Conservation (phyloP, 2,113 vertebrate genomes). For the Alaudala cheleensis region DNA sequence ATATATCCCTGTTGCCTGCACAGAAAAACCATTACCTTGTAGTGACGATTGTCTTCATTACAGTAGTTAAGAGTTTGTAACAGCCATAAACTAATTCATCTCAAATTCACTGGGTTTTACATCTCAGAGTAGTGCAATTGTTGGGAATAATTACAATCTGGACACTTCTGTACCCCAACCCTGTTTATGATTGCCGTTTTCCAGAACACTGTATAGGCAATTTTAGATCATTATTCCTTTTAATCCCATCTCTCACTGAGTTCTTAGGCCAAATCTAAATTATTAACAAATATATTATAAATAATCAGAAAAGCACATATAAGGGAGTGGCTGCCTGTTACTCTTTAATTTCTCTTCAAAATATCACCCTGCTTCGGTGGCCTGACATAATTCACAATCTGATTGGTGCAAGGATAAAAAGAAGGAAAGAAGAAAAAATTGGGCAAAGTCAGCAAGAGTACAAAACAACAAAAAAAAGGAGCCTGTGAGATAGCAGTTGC, state of each 20-base stretch:
- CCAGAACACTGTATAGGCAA: background rate
- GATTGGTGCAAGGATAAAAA: background rate
- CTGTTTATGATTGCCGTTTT: background rate
- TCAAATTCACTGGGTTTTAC: background rate
- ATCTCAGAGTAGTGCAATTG: background rate
- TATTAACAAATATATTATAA: background rate
- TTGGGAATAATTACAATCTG: slow-evolving; percentile 22
- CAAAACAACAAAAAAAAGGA: background rate
- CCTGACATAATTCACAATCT: background rate
- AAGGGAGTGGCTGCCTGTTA: background rate
- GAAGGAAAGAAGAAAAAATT: background rate
- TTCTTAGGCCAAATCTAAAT: background rate
- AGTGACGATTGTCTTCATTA: background rate
- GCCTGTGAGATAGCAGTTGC: background rate
- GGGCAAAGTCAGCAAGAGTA: background rate
- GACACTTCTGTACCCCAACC: background rate
- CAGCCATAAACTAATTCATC: background rate
- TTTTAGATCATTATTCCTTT: background rate
- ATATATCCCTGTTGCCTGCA: background rate
- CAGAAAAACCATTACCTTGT: background rate
- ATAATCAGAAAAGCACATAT: background rate
- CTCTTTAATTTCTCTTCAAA: background rate
- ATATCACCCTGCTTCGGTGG: background rate
- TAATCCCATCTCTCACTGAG: background rate
- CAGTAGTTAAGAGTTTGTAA: background rate